Base-by-base conservation (phyloP, 2,888 invertebrate species). In the Leucoma salicis region DNA sequence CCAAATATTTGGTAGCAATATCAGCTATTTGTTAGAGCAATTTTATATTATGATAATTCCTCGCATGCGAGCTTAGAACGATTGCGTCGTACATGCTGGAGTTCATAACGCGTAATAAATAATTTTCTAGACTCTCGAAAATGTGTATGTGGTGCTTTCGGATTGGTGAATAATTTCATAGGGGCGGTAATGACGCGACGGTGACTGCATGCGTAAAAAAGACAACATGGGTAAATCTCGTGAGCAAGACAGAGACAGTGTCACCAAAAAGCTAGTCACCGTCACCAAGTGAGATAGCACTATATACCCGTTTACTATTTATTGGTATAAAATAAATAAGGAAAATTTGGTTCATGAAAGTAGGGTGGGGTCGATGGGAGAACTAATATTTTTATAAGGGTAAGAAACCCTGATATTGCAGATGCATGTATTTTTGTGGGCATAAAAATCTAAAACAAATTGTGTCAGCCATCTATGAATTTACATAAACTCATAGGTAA, bases 81-180 rank as follows among this genome's bases (percentile, higher is more conserved):
- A 70, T 78, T 74, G 73, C 83, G 82, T 80, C 76, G 69, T 76
- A 70, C 86, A 86, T 87, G 78, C 73, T 85, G 76, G 71, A 69
- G 60, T 65, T 70, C 73, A 65, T 56, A 69, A 56, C 63, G 66
- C 59, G 64, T 69, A 79, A 66, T 81, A 81, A 68, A 53, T 44
- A 35, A 46, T 63, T 68, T 66, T 49, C 55, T 49, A 51, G 44
- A 42, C 68, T 74, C 74, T 74, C 58, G 67, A 74, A 76, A 74
- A 59, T 48, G 67, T 47, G 63, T 79, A 87, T 87, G 88, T 88
- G 88, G 78, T 66, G 42, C 39, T 48, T 59, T 63, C 31, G 58
- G 55, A 86, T 86, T 88, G 85, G 87, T 49, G 24, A 36, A 55
- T 14, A 41, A 51, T 58, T 63, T 58, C 60, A 54, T 7, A 59